These are phyloP conservation scores for Pardalotus punctatus DNA, from an alignment of 2,113 vertebrate genomes.

Conservation along the genomic window DNA sequence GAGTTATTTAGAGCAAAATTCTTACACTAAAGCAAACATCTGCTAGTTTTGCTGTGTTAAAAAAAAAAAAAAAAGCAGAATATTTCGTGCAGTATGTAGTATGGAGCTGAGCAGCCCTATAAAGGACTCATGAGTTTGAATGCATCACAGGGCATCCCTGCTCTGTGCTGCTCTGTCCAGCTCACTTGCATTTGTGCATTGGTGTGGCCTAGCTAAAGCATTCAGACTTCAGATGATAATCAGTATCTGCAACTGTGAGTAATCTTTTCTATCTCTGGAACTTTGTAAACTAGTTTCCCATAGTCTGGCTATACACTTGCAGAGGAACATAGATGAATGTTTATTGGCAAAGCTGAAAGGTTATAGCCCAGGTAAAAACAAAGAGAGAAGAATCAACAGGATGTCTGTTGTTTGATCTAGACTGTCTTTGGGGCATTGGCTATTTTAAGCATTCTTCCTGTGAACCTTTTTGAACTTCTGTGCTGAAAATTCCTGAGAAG, in stretches of 20 bases:
- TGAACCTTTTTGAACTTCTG: conserved; percentile 32
- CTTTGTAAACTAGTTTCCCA: not conserved
- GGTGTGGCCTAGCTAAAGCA: not conserved
- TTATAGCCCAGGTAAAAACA: conserved; percentile 34
- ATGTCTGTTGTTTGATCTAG: conserved; percentile 43
- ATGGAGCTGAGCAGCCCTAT: not conserved
- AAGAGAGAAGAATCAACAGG: conserved; percentile 48
- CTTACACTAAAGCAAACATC: not conserved
- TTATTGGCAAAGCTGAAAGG: conserved; percentile 57
- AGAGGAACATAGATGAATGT: not conserved
- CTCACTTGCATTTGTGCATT: not conserved
- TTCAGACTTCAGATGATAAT: not conserved
- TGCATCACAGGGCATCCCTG: not conserved
- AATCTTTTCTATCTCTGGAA: not conserved
- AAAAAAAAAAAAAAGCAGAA: accelerated
- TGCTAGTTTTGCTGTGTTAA: not conserved
- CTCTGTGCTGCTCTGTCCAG: not conserved
- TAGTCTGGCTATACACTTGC: not conserved
- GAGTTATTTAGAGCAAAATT: not conserved
- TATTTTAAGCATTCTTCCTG: conserved; percentile 63
- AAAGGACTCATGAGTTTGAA: not conserved
- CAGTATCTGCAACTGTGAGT: not conserved
- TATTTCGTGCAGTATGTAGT: not conserved
- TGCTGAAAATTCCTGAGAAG: not conserved
- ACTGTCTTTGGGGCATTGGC: not conserved